Conservation (phyloP, 2,113 vertebrate species). For the Boulengeromyrus knoepffleri region DNA sequence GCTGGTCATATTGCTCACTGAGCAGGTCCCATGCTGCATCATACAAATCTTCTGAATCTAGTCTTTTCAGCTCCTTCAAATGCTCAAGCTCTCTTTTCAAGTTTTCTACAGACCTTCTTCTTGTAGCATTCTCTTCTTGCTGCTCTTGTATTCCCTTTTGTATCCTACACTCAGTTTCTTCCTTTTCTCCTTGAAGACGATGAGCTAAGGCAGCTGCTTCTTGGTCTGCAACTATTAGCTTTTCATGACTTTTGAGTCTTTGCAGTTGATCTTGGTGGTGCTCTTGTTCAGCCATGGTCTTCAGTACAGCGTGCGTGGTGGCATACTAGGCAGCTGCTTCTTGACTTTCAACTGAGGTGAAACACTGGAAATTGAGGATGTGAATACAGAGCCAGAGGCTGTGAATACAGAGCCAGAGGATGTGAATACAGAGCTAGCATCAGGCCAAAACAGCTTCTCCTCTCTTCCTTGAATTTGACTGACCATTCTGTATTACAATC, state of each 20-base stretch:
- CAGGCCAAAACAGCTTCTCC: not conserved
- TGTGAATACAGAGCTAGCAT: not conserved
- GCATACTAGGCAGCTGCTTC: constrained; percentile 19
- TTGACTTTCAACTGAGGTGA: not conserved
- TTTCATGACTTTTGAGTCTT: constrained; percentile 19
- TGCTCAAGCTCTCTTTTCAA: constrained; percentile 20
- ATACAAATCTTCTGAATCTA: constrained; percentile 28
- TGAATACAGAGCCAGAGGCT: not conserved
- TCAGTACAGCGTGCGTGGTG: constrained; percentile 12
- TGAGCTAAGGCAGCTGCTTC: constrained; percentile 20
- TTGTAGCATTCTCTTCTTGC: constrained; percentile 19
- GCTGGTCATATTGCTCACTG: constrained; percentile 22
- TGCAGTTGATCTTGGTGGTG: constrained; percentile 2
- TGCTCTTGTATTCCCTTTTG: constrained; percentile 21
- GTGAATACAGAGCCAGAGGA: not conserved
- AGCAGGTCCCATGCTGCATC: constrained; percentile 26
- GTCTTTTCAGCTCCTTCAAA: constrained; percentile 19
- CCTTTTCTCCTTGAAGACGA: constrained; percentile 14
- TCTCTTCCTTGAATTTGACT: not conserved
- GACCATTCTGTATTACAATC: not conserved
- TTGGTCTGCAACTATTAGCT: constrained; percentile 19
- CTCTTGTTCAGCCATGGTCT: constrained; percentile 25
- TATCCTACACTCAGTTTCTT: constrained; percentile 7
- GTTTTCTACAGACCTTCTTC: constrained; percentile 14
- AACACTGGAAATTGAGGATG: not conserved